phyloP scores from a whole-genome alignment of 2,797 vertebrate genomes.

The Ceyx erithaca region DNA sequence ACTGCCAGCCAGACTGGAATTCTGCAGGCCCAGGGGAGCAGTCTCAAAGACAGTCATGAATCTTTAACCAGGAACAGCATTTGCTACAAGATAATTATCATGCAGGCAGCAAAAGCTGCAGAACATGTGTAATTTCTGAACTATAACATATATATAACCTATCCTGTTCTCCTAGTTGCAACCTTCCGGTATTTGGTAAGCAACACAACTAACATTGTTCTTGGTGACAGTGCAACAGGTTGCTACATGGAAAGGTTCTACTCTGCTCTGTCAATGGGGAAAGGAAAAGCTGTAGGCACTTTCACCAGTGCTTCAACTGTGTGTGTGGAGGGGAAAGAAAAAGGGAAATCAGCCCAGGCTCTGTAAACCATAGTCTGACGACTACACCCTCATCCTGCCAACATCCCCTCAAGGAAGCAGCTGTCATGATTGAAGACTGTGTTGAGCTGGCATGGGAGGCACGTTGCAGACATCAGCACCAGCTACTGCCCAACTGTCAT shows the following conservation, averaged over 20 bases:
- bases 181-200: background rate
- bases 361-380: background rate
- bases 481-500: background rate
- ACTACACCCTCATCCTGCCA: too few relatives aligned
- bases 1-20: constrained; percentile 35
- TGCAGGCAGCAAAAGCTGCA: constrained; percentile 51
- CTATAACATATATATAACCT: constrained; percentile 2
- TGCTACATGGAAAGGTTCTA: background rate
- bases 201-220: constrained; percentile 27
- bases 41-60: constrained; percentile 49
- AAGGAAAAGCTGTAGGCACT: background rate
- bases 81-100: constrained; percentile 53
- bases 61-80: constrained; percentile 66
- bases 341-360: background rate
- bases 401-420: background rate
- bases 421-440: background rate
- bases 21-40: constrained; percentile 14
- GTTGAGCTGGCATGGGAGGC: background rate
- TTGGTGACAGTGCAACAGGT: background rate
- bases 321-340: background rate
- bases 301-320: background rate
- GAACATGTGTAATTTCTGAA: constrained; percentile 47
- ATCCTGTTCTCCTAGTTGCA: background rate
- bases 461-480: background rate
- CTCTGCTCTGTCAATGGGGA: background rate